A percentile compares a stretch with the other conserved stretches of the same genome.
These are phyloP conservation scores for Colossoma macropomum DNA, from an alignment of 2,113 vertebrate genomes.

Conservation along the genomic window DNA sequence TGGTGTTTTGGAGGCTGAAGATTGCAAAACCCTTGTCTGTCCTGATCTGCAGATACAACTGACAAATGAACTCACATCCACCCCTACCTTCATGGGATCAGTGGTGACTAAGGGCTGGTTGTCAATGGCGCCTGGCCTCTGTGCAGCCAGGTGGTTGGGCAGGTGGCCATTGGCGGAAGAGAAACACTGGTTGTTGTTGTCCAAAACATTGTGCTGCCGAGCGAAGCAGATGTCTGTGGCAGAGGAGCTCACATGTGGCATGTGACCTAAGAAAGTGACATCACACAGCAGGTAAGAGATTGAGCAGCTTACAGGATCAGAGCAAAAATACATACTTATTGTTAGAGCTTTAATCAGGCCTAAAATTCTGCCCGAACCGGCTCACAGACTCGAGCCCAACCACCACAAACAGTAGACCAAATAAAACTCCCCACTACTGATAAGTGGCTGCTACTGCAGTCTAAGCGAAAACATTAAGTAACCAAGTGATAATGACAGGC, in stretches of 20 bases:
- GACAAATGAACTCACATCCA: background rate
- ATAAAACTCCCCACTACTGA: too few species aligned
- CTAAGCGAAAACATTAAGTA: too few species aligned
- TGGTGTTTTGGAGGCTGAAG: too few species aligned
- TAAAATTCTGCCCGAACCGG: too few species aligned
- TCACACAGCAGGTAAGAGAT: background rate
- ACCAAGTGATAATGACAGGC: too few species aligned
- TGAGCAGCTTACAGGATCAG: background rate
- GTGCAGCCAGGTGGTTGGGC: slow-evolving; percentile 84
- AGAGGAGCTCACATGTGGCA: slow-evolving; percentile 81
- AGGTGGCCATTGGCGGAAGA: slow-evolving; percentile 85
- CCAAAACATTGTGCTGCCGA: slow-evolving; percentile 88
- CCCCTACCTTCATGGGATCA: slow-evolving; percentile 89
- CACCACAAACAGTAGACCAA: too few species aligned
- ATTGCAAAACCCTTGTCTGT: background rate
- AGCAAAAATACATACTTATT: background rate
- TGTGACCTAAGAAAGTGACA: slow-evolving; percentile 75
- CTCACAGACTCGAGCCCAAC: too few species aligned
- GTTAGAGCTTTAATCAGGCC: too few species aligned
- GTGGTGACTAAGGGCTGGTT: slow-evolving; percentile 93
- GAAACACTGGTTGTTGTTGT: slow-evolving; percentile 96
- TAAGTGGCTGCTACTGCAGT: too few species aligned
- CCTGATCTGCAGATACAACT: background rate
- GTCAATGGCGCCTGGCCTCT: slow-evolving; percentile 96
- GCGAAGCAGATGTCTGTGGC: slow-evolving; percentile 88